phyloP scores from a whole-genome alignment of 2,113 vertebrate genomes.

The Limnothrissa miodon region DNA sequence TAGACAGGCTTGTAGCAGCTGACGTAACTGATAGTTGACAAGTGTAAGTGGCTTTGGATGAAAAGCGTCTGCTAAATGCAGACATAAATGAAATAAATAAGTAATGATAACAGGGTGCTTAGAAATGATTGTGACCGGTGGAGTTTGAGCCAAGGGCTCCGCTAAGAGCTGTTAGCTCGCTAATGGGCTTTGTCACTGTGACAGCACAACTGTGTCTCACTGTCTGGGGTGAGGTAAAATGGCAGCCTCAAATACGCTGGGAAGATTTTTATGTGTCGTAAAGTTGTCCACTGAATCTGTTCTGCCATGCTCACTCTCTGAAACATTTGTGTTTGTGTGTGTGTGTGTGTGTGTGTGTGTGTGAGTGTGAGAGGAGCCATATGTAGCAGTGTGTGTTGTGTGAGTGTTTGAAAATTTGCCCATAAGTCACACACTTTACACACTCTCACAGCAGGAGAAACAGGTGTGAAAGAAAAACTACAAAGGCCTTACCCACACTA shows the following conservation, averaged over 20 bases:
- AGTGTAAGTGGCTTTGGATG: too few species aligned
- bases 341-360: too few species aligned
- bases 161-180: not conserved
- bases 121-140: not conserved
- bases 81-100: too few species aligned
- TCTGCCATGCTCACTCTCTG: not conserved
- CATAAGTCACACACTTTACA: not conserved
- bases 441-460: not conserved
- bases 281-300: not conserved
- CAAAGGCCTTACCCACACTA: not conserved
- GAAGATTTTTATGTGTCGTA: not conserved
- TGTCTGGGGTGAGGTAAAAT: not conserved
- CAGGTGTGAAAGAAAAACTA: not conserved
- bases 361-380: too few species aligned
- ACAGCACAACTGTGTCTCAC: not conserved
- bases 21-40: too few species aligned
- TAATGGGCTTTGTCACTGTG: not conserved
- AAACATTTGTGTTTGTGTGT: too few species aligned
- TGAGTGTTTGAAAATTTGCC: too few species aligned
- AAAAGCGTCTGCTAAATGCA: not conserved
- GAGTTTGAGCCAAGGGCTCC: not conserved
- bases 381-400: too few species aligned
- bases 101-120: not conserved
- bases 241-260: not conserved
- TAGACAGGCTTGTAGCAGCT: too few species aligned